These are phyloP conservation scores for Drosophila hawaiiensis DNA, from an alignment of 2,888 invertebrate genomes.

Conservation along the genomic window DNA sequence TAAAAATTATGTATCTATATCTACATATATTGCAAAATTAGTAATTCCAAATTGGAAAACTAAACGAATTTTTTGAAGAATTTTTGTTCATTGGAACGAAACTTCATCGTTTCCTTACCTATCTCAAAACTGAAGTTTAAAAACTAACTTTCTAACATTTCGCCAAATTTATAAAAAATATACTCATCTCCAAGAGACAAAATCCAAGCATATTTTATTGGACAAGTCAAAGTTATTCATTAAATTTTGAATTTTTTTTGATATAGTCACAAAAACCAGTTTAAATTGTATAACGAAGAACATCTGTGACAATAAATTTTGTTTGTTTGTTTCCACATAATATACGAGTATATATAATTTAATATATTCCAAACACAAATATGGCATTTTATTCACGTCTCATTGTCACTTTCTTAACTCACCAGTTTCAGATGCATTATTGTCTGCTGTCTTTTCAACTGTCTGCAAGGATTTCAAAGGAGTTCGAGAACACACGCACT, in stretches of 20 bases:
- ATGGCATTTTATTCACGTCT: neutral
- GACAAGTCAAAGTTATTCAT: neutral
- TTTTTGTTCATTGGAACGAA: neutral
- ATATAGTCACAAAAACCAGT: neutral
- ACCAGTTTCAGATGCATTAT: conserved; percentile 41
- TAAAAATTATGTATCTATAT: neutral
- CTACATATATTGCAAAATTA: neutral
- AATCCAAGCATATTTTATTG: neutral
- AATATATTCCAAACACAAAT: neutral
- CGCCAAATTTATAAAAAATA: neutral
- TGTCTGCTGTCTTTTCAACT: neutral
- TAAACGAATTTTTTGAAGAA: neutral
- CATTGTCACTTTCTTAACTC: conserved; percentile 8
- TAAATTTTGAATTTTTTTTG: neutral
- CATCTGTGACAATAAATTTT: neutral
- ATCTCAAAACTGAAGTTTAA: neutral
- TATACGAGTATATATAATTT: neutral
- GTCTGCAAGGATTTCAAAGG: conserved; percentile 6
- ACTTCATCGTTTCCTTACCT: neutral
- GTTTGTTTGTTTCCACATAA: neutral
- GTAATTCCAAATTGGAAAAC: neutral
- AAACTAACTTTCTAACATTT: neutral
- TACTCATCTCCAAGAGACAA: neutral
- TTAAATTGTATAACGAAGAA: neutral
- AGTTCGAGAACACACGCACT: conserved; percentile 6